phyloP scores from a whole-genome alignment of 2,113 vertebrate genomes.

The Cichladusa arquata region DNA sequence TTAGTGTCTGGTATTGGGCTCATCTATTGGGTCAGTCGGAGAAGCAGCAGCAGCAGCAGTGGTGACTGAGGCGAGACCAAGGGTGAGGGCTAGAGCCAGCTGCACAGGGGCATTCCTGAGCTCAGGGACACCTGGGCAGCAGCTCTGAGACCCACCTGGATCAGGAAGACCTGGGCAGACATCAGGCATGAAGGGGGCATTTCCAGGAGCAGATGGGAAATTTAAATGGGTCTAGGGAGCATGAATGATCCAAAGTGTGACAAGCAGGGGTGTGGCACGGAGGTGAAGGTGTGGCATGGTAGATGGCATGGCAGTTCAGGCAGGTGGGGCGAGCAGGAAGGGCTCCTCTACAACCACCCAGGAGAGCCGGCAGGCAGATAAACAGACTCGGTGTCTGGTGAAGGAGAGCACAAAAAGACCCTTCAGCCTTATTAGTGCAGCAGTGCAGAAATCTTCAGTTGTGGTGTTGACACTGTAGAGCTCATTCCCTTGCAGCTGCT shows the following conservation, averaged over 20 bases:
- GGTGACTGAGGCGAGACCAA: not conserved
- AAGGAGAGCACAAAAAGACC: not conserved
- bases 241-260: not conserved
- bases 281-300: not conserved
- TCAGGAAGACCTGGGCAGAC: too few relatives aligned
- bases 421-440: not conserved
- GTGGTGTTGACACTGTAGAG: too few relatives aligned
- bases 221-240: not conserved
- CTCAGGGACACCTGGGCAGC: not conserved
- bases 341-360: rapidly evolving
- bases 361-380: not conserved
- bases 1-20: not conserved
- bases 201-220: not conserved
- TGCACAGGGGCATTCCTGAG: not conserved
- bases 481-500: not conserved
- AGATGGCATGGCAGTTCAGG: too few relatives aligned
- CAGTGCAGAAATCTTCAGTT: not conserved
- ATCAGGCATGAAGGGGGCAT: not conserved
- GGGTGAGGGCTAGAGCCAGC: rapidly evolving
- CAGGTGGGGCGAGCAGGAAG: rapidly evolving
- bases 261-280: not conserved
- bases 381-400: rapidly evolving
- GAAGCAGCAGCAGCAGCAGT: not conserved
- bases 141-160: too few relatives aligned
- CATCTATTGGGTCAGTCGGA: not conserved